These are phyloP conservation scores for Strigamia transsilvanica DNA, from an alignment of 2,888 invertebrate genomes.

Conservation along the genomic window DNA sequence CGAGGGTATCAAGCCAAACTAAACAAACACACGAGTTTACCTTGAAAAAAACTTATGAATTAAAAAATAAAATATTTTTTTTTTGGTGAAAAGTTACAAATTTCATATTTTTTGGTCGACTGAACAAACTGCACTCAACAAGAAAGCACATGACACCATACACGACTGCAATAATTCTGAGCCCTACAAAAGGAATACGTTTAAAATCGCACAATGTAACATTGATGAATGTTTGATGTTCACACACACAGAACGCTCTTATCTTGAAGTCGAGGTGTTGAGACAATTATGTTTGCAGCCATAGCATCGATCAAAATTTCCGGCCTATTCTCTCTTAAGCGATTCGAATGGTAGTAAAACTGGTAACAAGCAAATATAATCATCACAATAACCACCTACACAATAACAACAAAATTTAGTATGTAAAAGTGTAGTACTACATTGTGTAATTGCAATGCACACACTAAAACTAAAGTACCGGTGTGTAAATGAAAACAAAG, in stretches of 20 bases:
- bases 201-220: neutral
- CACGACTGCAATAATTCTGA: neutral
- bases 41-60: neutral
- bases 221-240: neutral
- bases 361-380: neutral
- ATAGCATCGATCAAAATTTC: neutral
- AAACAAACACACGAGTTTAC: neutral
- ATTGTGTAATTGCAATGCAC: too few relatives aligned
- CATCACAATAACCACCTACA: neutral
- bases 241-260: neutral
- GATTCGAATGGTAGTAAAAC: neutral
- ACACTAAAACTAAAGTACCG: neutral
- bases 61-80: neutral
- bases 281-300: neutral
- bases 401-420: too few relatives aligned
- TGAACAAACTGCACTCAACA: neutral
- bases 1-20: neutral
- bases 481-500: too few relatives aligned
- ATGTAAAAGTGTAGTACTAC: too few relatives aligned
- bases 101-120: neutral
- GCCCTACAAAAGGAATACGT: neutral
- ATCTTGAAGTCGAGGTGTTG: neutral
- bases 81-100: neutral
- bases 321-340: neutral
- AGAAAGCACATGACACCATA: neutral